Percentiles rank a stretch among this genome's conserved stretches.
Evolutionary conservation across 2,113 vertebrate genomes (phyloP).

Genomic region (Nyctereutes procyonoides): DNA sequence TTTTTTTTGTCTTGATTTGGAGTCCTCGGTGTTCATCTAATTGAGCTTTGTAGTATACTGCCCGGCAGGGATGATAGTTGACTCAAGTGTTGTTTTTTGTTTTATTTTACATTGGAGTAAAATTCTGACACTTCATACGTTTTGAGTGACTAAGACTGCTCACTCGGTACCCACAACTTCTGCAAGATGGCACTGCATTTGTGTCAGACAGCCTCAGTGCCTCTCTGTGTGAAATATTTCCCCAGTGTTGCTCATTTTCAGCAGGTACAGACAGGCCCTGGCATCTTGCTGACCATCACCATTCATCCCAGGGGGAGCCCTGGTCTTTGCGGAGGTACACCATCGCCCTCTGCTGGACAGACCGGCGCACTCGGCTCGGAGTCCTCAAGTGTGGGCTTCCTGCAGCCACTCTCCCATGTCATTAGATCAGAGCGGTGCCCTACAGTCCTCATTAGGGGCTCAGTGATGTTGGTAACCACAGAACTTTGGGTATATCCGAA

Average conservation of each 20-base stretch:
- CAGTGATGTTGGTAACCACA: not conserved
- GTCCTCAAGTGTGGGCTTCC: not conserved
- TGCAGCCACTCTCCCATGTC: no score
- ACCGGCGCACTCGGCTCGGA: not conserved
- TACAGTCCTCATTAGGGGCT: not conserved
- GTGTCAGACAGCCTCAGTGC: not conserved
- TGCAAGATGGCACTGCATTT: not conserved
- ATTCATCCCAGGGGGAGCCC: not conserved
- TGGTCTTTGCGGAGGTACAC: not conserved
- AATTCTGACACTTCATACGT: not conserved
- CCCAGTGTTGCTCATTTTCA: not conserved
- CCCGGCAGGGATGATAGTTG: not conserved
- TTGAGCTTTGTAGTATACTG: not conserved
- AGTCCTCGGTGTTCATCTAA: not conserved
- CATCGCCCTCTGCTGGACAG: slow-evolving; percentile 67
- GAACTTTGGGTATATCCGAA: not conserved
- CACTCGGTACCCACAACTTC: not conserved
- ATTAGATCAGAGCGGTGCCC: not conserved
- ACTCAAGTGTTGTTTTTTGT: not conserved
- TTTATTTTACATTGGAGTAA: not conserved
- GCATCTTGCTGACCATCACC: not conserved
- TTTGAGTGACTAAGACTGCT: not conserved
- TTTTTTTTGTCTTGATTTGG: not conserved
- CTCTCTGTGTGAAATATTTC: not conserved
- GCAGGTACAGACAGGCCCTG: not conserved